Evolutionary conservation across 2,888 invertebrate species (phyloP), one percentile per base, ranked within the genome.

Genomic region (Tetheella fluctuosa): DNA sequence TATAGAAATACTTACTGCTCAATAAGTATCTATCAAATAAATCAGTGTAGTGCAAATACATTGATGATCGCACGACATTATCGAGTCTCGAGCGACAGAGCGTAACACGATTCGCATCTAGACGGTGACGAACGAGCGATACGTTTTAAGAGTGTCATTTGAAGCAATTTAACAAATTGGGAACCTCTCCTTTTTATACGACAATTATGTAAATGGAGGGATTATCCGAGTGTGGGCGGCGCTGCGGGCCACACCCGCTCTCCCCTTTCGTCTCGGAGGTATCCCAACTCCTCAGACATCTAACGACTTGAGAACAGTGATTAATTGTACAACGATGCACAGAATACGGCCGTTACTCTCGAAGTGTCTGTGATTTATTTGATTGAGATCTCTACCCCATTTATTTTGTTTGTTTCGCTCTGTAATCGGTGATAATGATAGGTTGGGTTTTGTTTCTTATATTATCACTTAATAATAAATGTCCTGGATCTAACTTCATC

Each of bases 141-240:
- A 78, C 85, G 81, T 84, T 80, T 76, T 73, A 74, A 76, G 81
- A 84, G 82, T 86, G 88, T 90, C 90, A 82, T 90, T 92, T 86
- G 78, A 80, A 92, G 88, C 92, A 93, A 93, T 93, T 93, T 93
- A 85, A 85, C 89, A 93, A 93, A 93, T 93, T 93, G 93, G 89
- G 86, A 90, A 90, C 87, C 89, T 87, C 86, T 91, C 87, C 86
- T 93, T 93, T 93, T 93, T 93, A 93, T 92, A 88, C 90, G 87
- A 89, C 92, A 93, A 93, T 93, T 93, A 93, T 93, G 93, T 92
- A 93, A 93, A 93, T 93, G 91, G 92, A 83, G 84, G 90, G 93
- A 93, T 93, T 93, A 93, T 90, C 89, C 85, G 77, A 80, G 80
- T 83, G 88, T 88, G 88, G 91, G 91, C 89, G 91, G 89, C 77